phyloP scores from a whole-genome alignment of 2,888 invertebrate species.

The Rapana venosa region DNA sequence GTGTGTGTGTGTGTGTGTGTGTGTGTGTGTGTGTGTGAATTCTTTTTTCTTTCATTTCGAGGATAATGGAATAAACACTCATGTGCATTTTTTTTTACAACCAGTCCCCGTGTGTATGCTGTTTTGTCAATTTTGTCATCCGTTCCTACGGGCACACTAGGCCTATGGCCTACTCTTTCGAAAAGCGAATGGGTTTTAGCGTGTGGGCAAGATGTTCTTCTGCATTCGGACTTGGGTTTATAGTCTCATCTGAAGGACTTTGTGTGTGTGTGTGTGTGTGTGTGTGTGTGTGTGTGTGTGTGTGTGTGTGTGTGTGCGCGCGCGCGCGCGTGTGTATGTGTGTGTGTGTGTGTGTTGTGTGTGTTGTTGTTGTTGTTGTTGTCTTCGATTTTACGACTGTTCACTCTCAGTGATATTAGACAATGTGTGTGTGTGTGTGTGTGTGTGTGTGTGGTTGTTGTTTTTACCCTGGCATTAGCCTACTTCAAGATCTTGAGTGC shows the following conservation, averaged over 20 bases:
- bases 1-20: background rate
- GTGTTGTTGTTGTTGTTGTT: no score
- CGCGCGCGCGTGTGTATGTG: background rate
- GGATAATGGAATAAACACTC: no score
- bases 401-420: no score
- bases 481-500: no score
- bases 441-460: no score
- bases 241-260: no score
- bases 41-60: no score
- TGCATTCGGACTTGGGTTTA: no score
- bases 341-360: background rate
- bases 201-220: background rate
- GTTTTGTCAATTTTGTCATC: background rate
- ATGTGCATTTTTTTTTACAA: background rate
- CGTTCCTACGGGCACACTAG: background rate
- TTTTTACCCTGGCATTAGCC: no score
- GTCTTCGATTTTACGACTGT: no score
- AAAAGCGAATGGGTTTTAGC: background rate
- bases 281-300: conserved; percentile 31
- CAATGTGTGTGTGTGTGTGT: no score
- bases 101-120: background rate
- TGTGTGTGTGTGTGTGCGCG: conserved; percentile 13
- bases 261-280: background rate
- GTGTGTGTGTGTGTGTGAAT: no score
- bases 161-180: background rate